Conservation (phyloP, 2,113 vertebrate genomes). For the Paracanthobrama guichenoti region DNA sequence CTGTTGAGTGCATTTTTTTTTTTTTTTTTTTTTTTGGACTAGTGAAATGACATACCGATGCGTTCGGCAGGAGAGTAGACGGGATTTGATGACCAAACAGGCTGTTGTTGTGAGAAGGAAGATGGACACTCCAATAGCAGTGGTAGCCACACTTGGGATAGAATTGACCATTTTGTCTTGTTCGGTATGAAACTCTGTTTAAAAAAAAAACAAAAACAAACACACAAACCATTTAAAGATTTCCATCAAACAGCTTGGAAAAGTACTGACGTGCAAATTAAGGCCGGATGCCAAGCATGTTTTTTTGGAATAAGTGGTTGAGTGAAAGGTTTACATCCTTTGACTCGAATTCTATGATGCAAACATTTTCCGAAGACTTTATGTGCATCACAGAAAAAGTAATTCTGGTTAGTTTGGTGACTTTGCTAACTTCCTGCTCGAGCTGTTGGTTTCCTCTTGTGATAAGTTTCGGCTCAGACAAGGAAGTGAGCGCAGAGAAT, state of each 20-base stretch:
- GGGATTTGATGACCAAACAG: conserved; percentile 77
- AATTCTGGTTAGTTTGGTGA: conserved; percentile 61
- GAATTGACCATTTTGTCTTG: conserved; percentile 50
- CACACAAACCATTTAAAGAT: background rate
- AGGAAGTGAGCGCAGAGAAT: conserved; percentile 60
- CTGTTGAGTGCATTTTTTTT: no score
- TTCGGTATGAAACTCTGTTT: conserved; percentile 53
- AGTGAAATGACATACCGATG: conserved; percentile 60
- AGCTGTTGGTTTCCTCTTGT: conserved; percentile 64
- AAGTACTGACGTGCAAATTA: background rate
- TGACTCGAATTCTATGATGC: conserved; percentile 23
- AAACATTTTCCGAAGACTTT: conserved; percentile 56
- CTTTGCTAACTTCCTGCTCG: conserved; percentile 68
- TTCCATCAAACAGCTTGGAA: background rate
- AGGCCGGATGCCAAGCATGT: background rate
- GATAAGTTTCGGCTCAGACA: conserved; percentile 27
- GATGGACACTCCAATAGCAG: conserved; percentile 74
- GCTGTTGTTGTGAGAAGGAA: conserved; percentile 77
- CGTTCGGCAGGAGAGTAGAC: conserved; percentile 69
- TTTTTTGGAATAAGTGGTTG: conserved; percentile 17
- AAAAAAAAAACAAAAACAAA: background rate
- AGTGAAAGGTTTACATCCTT: conserved; percentile 12
- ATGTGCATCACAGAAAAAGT: conserved; percentile 57
- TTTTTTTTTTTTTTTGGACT: no score
- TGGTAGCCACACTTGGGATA: conserved; percentile 72